Percentiles rank a stretch among this genome's conserved stretches.
These are phyloP conservation scores for Hapalemur alaotrensis DNA, from an alignment of 2,797 vertebrate species.

Conservation along the genomic window DNA sequence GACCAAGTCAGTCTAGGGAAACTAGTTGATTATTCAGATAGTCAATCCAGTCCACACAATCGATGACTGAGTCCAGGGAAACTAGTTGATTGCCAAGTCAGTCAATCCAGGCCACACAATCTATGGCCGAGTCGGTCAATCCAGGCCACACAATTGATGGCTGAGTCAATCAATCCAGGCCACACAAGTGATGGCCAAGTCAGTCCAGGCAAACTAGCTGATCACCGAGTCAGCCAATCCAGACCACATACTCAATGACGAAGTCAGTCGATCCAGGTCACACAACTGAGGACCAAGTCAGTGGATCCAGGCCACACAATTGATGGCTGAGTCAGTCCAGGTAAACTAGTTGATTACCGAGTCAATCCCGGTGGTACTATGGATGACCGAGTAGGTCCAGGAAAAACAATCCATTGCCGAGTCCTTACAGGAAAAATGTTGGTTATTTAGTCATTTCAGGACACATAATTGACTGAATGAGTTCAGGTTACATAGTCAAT, in stretches of 20 bases:
- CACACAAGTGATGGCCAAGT: fast-evolving
- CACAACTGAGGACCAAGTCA: too few relatives aligned
- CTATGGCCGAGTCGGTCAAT: too few relatives aligned
- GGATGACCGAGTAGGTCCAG: too few relatives aligned
- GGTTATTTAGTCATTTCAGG: neutral
- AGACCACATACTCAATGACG: too few relatives aligned
- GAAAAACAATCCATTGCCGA: too few relatives aligned
- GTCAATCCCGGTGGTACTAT: neutral
- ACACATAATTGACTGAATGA: neutral
- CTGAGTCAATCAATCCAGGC: too few relatives aligned
- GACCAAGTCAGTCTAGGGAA: neutral
- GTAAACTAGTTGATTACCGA: neutral
- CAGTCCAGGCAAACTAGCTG: neutral
- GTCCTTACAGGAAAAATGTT: neutral
- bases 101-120: neutral
- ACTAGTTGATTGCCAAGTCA: neutral
- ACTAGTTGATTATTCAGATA: neutral
- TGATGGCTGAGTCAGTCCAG: neutral
- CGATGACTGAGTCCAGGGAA: neutral
- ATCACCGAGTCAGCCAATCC: neutral
- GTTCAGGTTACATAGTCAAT: fast-evolving
- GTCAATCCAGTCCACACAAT: too few relatives aligned
- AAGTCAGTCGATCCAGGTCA: too few relatives aligned
- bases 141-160: too few relatives aligned
- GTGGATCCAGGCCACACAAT: neutral